Conservation (phyloP, 2,888 invertebrate species). For the Seira ritae region DNA sequence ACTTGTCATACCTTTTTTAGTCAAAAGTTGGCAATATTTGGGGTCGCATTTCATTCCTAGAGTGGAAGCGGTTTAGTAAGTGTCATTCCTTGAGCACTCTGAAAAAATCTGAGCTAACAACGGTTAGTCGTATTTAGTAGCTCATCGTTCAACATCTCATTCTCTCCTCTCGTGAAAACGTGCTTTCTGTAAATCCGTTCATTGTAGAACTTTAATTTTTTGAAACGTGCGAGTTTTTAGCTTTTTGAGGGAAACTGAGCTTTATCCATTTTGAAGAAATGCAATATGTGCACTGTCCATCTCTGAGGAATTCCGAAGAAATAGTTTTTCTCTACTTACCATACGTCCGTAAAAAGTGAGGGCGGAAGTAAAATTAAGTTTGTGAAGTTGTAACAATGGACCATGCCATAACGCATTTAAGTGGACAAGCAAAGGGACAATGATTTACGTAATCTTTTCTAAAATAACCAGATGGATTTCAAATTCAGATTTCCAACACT, state of each 20-base stretch:
- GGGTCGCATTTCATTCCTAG: constrained; percentile 50
- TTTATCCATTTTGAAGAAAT: neutral
- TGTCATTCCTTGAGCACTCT: too few species aligned
- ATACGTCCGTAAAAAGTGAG: neutral
- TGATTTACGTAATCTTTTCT: constrained; percentile 37
- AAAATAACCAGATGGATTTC: constrained; percentile 25
- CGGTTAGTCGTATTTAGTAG: too few species aligned
- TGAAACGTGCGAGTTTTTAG: neutral
- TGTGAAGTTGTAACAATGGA: neutral
- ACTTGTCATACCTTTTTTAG: constrained; percentile 50
- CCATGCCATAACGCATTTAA: neutral
- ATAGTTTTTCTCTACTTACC: neutral
- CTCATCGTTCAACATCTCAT: neutral
- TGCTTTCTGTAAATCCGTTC: neutral
- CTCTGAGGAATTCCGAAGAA: constrained; percentile 39
- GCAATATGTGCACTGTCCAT: neutral
- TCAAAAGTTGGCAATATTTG: constrained; percentile 40
- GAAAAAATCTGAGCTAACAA: too few species aligned
- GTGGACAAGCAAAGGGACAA: constrained; percentile 40
- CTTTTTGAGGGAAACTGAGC: neutral
- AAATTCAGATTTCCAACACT: too few species aligned
- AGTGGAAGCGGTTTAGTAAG: neutral
- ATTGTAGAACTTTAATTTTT: too few species aligned
- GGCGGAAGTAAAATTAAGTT: neutral
- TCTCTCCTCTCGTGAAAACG: neutral